Percentiles rank a stretch among this genome's conserved stretches.
Conservation (phyloP, 1,140 invertebrate species). For the Harpegnathos saltator region DNA sequence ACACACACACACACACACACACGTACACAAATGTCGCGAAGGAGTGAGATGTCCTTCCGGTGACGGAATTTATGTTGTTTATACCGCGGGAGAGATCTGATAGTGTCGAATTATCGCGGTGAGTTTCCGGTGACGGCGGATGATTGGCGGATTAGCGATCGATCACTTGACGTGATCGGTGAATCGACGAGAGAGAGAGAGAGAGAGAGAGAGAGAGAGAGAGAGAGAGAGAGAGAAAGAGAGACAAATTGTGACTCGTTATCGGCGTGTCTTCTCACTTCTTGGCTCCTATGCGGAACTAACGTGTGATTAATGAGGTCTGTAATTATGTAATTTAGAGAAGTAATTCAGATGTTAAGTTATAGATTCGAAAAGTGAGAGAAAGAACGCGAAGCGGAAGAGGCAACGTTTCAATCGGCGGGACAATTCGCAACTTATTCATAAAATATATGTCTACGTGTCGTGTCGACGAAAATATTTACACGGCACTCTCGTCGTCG, state of each 20-base stretch:
- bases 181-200: not conserved
- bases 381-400: not conserved
- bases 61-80: conserved; percentile 12
- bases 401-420: not conserved
- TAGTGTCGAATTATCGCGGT: conserved; percentile 1
- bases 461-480: conserved; percentile 3
- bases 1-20: no score
- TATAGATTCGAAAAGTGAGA: not conserved
- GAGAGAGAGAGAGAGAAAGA: not conserved
- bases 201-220: not conserved
- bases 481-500: not conserved
- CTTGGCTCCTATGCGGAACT: not conserved
- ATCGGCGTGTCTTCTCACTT: not conserved
- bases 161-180: not conserved
- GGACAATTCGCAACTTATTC: no score
- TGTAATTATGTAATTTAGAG: not conserved
- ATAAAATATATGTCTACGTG: no score
- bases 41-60: not conserved
- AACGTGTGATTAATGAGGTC: not conserved
- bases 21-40: not conserved
- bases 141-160: not conserved
- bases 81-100: conserved; percentile 17
- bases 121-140: not conserved
- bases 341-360: not conserved
- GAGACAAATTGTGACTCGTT: not conserved